A percentile compares a stretch with the other conserved stretches of the same genome.
Conservation (phyloP, 2,888 invertebrate species). For the Tetragnatha montana region DNA sequence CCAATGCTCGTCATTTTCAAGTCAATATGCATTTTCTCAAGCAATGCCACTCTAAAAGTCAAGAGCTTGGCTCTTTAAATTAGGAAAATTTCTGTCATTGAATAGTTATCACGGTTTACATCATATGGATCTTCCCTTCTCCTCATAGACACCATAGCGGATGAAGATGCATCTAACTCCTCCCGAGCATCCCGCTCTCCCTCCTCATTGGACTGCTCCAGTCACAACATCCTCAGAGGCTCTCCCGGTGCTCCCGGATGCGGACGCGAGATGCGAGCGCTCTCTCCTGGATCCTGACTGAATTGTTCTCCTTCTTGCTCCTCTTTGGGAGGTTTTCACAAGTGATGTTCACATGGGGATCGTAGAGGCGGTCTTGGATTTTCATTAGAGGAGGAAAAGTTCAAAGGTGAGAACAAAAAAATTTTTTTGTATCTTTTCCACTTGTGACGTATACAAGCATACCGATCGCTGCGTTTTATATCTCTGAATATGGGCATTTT, state of each 20-base stretch:
- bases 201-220: slow-evolving; percentile 44
- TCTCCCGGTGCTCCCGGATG: slow-evolving; percentile 30
- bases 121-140: no score
- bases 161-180: slow-evolving; percentile 7
- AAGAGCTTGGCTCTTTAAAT: no score
- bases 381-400: slow-evolving; percentile 15
- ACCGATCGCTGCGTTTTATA: no score
- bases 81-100: no score
- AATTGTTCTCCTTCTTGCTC: not conserved
- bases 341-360: not conserved
- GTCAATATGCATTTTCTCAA: no score
- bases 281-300: not conserved
- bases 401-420: slow-evolving; percentile 16
- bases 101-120: no score
- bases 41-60: no score
- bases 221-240: slow-evolving; percentile 32
- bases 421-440: not conserved
- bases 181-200: slow-evolving; percentile 13
- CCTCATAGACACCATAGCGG: no score
- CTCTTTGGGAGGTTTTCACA: not conserved
- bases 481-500: no score
- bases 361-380: slow-evolving; percentile 21
- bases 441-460: no score
- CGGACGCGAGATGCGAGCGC: slow-evolving; percentile 8
- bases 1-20: no score